Evolutionary conservation across 2,888 invertebrate genomes (phyloP).

Genomic region (Quadroppia sp.): DNA sequence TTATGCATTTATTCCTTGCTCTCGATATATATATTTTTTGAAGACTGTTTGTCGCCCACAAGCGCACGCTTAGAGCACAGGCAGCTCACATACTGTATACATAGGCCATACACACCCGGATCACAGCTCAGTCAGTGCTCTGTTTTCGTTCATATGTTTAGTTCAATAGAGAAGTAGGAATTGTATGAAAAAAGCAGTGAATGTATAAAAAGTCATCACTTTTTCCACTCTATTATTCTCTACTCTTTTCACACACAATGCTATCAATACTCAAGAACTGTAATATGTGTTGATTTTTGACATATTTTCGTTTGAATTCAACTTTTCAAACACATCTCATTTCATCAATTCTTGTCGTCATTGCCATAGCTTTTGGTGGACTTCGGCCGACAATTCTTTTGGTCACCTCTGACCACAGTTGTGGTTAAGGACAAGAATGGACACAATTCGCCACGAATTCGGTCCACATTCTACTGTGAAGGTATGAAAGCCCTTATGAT

Average conservation of each 20-base stretch:
- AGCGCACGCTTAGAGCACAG: no score
- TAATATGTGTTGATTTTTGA: no score
- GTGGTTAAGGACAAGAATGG: background rate
- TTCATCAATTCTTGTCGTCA: background rate
- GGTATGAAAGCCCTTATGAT: background rate
- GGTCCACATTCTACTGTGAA: slow-evolving; percentile 5
- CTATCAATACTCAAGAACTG: no score
- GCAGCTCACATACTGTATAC: background rate
- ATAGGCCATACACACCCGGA: slow-evolving; percentile 15
- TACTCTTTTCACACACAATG: no score
- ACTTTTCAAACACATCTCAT: background rate
- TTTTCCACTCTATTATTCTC: background rate
- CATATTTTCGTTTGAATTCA: no score
- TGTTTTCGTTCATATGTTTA: slow-evolving; percentile 1
- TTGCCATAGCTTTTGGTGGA: background rate
- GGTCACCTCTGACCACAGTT: slow-evolving; percentile 22
- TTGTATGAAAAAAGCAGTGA: background rate
- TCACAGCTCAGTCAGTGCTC: background rate
- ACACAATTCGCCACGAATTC: background rate
- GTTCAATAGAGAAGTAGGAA: background rate
- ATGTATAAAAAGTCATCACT: background rate
- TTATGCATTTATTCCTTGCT: slow-evolving; percentile 17
- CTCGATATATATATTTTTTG: background rate
- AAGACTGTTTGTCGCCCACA: slow-evolving; percentile 26
- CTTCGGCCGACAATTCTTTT: slow-evolving; percentile 26